Evolutionary conservation across 1,140 invertebrate species (phyloP), one percentile per base, ranked within the genome.

Genomic region (Carposina sasakii): DNA sequence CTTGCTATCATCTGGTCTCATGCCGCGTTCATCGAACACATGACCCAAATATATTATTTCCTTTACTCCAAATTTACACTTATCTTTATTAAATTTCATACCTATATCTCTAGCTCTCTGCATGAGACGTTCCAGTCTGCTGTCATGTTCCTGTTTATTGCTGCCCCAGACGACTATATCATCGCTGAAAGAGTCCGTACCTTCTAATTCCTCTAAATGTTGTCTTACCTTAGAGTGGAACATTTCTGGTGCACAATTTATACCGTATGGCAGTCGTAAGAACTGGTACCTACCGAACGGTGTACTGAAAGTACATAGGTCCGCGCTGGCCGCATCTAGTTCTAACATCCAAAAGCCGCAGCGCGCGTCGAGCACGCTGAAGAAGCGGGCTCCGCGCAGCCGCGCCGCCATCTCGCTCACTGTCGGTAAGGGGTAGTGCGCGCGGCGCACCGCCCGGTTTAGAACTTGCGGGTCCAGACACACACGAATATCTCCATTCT

Each of bases 81-180:
- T 70, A n/a, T 53, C 46, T 48, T 28, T 55, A 58, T 72, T 77
- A 58, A 72, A 73, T 62, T 63, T 70, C 13, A 72, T 52, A 52
- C 66, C 70, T 26, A 53, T 54, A 40, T 65, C 28, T n/a, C 43
- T 30, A 9, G 60, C 60, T 26, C 57, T 60, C 13, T 60, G 20
- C 17, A 67, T 48, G 0, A 71, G 30, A 26, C 33, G n/a, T 23
- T 51, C 49, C 9, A 71, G 23, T 28, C 52, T 40, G 26, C 36
- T 1, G 49, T 71, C 59, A 44, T 71, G 71, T 30, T 68, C 58
- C 28, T 47, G 20, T 26, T 41, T 45, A 21, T 40, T 58, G 47
- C 33, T 56, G 9, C 66, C 73, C 52, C 54, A 69, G 9, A 71
- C 43, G 3, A 83, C 53, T 19, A 83, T 57, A 47, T 82, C 79